Evolutionary conservation across 2,113 vertebrate genomes (phyloP).

Genomic region (Oreochromis tanganicae): DNA sequence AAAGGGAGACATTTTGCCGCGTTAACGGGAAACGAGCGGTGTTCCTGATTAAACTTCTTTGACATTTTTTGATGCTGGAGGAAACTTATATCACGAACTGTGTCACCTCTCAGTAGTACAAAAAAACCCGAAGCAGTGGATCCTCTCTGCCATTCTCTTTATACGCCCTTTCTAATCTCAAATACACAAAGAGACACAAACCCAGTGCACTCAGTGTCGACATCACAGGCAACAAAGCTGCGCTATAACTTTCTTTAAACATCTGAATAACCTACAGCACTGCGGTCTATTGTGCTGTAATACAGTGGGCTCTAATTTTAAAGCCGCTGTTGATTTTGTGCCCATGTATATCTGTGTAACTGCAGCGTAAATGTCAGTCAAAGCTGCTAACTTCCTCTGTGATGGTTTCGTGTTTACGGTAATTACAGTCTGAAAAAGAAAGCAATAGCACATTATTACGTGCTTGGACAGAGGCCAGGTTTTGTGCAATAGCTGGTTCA

Average conservation of each 20-base stretch:
- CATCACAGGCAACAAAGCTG: neutral
- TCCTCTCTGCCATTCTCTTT: neutral
- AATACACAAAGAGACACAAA: neutral
- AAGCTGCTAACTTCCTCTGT: neutral
- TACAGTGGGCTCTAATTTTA: neutral
- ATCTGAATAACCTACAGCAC: neutral
- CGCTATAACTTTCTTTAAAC: neutral
- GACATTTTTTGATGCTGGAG: neutral
- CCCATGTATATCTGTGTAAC: neutral
- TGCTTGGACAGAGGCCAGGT: neutral
- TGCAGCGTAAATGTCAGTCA: neutral
- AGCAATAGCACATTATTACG: neutral
- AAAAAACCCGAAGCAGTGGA: neutral
- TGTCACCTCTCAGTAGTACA: neutral
- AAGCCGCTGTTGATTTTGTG: neutral
- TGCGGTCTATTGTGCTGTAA: neutral
- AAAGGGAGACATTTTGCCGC: neutral
- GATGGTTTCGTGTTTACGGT: neutral
- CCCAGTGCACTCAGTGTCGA: neutral
- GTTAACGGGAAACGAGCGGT: neutral
- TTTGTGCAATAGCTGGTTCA: neutral
- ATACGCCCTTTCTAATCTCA: neutral
- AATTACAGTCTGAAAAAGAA: conserved; percentile 10
- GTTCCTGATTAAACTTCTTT: neutral
- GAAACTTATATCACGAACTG: neutral